These are phyloP conservation scores for Brienomyrus longianalis DNA, from an alignment of 2,113 vertebrate genomes.

Conservation along the genomic window DNA sequence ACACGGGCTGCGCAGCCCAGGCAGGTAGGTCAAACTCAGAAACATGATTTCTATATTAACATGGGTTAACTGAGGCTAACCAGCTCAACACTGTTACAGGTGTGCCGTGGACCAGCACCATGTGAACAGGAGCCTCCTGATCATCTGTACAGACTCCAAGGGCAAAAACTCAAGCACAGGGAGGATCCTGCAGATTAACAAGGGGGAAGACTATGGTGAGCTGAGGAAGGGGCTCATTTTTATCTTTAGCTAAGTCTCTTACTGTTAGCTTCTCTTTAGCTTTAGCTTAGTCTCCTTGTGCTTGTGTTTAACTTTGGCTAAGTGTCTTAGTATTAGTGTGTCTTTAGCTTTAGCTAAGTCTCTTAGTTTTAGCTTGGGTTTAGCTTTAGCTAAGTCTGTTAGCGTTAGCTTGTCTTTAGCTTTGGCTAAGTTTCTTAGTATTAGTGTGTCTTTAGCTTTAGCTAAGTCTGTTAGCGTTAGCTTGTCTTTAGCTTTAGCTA, in stretches of 20 bases:
- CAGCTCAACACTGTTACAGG: constrained; percentile 49
- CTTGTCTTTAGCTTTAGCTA: too few relatives aligned
- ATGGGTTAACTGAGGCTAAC: not conserved
- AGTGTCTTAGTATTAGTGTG: too few relatives aligned
- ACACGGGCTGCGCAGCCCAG: constrained; percentile 92
- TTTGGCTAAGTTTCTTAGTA: too few relatives aligned
- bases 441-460: too few relatives aligned
- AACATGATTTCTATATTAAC: not conserved
- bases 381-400: too few relatives aligned
- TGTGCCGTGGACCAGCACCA: constrained; percentile 86
- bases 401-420: too few relatives aligned
- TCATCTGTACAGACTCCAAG: constrained; percentile 87
- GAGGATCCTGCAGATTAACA: constrained; percentile 87
- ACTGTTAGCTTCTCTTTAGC: not conserved
- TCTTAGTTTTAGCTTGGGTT: too few relatives aligned
- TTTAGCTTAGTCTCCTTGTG: too few relatives aligned
- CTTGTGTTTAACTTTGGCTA: too few relatives aligned
- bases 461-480: too few relatives aligned
- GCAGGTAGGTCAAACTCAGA: constrained; percentile 71
- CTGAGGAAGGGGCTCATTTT: constrained; percentile 14
- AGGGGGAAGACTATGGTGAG: constrained; percentile 97
- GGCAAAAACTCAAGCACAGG: constrained; percentile 83
- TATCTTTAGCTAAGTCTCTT: not conserved
- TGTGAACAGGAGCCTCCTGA: constrained; percentile 78
- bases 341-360: not conserved